Conservation (phyloP, 1,140 invertebrate species). For the Bursaphelenchus mucronatus region DNA sequence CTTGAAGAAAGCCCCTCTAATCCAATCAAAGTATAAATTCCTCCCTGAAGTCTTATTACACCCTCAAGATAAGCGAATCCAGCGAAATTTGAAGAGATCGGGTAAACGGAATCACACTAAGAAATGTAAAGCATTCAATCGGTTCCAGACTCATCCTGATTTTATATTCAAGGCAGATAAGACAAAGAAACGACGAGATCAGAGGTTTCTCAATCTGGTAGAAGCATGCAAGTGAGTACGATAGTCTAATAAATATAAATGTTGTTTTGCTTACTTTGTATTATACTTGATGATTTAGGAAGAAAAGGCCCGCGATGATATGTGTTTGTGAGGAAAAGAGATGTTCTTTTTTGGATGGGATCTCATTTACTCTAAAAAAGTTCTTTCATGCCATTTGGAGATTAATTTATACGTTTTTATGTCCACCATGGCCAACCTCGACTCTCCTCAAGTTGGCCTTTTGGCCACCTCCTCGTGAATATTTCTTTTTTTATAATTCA, state of each 20-base stretch:
- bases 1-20: not conserved
- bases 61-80: not conserved
- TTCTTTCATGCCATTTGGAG: conserved; percentile 2
- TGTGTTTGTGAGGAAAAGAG: conserved; percentile 8
- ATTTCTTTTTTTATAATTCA: conserved; percentile 16
- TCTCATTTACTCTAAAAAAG: not conserved
- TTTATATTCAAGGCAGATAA: too few relatives aligned
- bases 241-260: too few relatives aligned
- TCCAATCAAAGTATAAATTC: conserved; percentile 6
- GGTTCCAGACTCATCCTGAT: not conserved
- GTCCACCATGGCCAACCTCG: conserved; percentile 16
- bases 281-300: conserved; percentile 1
- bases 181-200: too few relatives aligned
- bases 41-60: not conserved
- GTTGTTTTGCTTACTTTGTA: not conserved
- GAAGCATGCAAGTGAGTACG: not conserved
- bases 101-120: conserved; percentile 4
- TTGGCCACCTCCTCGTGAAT: conserved; percentile 22
- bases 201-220: not conserved
- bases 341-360: conserved; percentile 15
- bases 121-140: conserved; percentile 1
- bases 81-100: not conserved
- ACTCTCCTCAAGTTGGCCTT: conserved; percentile 19
- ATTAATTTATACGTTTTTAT: conserved; percentile 9
- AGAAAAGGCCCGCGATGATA: not conserved